These are phyloP conservation scores for Polyergus mexicanus DNA, from an alignment of 1,140 invertebrate genomes.

Conservation along the genomic window DNA sequence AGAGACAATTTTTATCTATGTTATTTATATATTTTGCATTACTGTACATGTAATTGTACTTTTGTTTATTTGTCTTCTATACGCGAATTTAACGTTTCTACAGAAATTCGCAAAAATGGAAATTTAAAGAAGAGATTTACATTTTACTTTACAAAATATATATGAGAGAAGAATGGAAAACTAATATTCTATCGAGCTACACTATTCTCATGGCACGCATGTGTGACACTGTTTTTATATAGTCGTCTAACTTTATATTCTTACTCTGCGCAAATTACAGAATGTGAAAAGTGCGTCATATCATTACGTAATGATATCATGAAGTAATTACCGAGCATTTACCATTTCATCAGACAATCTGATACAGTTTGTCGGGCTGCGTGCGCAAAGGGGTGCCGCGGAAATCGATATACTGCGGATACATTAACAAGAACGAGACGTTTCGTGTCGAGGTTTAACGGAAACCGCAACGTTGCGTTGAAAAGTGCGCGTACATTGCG, in stretches of 20 bases:
- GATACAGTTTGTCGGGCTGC: background rate
- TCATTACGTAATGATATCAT: conserved; percentile 11
- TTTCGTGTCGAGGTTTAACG: conserved; percentile 49
- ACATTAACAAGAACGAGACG: conserved; percentile 49
- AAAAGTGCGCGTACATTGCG: conserved; percentile 49
- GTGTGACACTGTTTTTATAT: background rate
- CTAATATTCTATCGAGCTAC: background rate
- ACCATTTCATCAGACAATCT: conserved; percentile 44
- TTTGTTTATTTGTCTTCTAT: conserved; percentile 20
- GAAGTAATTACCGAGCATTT: conserved; percentile 24
- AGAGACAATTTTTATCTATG: background rate
- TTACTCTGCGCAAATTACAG: background rate
- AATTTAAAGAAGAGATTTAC: conserved; percentile 15
- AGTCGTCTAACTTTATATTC: background rate
- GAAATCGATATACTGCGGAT: conserved; percentile 50
- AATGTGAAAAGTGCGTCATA: background rate
- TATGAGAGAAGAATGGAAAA: conserved; percentile 2
- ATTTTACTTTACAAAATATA: conserved; percentile 17
- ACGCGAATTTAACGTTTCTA: background rate
- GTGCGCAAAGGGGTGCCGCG: conserved; percentile 19
- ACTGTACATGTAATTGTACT: background rate
- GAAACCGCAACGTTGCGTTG: conserved; percentile 43
- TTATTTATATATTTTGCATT: background rate
- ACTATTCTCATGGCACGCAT: background rate
- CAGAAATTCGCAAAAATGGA: background rate